phyloP scores from a whole-genome alignment of 2,113 vertebrate species.

The Tiliqua scincoides region DNA sequence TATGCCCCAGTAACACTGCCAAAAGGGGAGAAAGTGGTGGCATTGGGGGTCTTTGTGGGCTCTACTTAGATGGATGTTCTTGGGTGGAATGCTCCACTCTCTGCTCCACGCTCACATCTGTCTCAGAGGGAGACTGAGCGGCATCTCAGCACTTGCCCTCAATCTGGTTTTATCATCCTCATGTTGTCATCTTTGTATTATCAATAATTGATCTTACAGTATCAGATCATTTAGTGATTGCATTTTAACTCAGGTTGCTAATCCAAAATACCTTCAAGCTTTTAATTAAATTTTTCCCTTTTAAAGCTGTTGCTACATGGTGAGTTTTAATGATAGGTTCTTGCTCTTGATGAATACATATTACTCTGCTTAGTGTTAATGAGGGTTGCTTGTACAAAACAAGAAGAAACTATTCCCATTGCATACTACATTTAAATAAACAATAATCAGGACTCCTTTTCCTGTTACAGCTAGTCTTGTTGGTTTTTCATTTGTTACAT shows the following conservation, averaged over 20 bases:
- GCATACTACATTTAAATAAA: conserved; percentile 25
- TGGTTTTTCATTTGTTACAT: not conserved
- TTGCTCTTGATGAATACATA: not conserved
- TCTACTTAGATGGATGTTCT: not conserved
- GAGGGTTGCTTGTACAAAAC: not conserved
- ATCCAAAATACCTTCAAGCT: not conserved
- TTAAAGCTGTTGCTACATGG: not conserved
- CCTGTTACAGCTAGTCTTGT: not conserved
- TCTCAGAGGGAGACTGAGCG: not conserved
- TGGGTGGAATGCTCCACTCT: accelerated
- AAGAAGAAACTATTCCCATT: conserved; percentile 13
- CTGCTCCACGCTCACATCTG: not conserved
- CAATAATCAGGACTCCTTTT: conserved; percentile 1
- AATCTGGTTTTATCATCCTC: conserved; percentile 8
- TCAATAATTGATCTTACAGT: conserved; percentile 39
- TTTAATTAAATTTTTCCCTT: not conserved
- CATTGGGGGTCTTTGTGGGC: not conserved
- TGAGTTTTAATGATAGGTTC: not conserved
- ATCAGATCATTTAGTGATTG: conserved; percentile 29
- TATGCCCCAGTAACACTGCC: not conserved
- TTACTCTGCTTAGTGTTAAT: conserved; percentile 11
- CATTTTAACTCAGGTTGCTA: conserved; percentile 19
- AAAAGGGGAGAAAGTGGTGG: not conserved
- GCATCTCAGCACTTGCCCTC: conserved; percentile 22
- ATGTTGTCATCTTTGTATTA: not conserved